phyloP scores from a whole-genome alignment of 2,113 vertebrate species.

The Bagarius yarrelli region DNA sequence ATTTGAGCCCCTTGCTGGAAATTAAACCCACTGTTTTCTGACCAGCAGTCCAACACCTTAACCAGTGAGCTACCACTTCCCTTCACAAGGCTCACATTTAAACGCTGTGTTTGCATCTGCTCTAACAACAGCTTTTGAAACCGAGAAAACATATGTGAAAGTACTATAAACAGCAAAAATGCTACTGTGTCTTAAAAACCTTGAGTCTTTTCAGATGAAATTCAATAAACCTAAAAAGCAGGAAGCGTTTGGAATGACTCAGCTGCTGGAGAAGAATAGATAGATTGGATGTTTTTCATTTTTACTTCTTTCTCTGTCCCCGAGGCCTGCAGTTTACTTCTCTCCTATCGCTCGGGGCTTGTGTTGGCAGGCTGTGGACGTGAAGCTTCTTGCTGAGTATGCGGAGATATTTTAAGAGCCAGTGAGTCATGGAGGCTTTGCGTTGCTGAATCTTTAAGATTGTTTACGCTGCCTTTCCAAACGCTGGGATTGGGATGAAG shows the following conservation, averaged over 20 bases:
- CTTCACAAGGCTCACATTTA: too few species aligned
- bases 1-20: too few species aligned
- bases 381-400: constrained; percentile 41
- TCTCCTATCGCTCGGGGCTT: constrained; percentile 15
- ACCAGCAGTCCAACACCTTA: too few species aligned
- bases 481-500: neutral
- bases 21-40: too few species aligned
- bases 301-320: neutral
- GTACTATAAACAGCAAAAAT: neutral
- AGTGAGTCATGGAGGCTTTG: constrained; percentile 34
- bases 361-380: constrained; percentile 17
- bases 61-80: too few species aligned
- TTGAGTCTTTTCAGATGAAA: neutral
- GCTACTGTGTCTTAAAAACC: neutral
- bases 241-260: constrained; percentile 14
- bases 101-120: neutral
- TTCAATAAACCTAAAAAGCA: constrained; percentile 1
- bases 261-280: constrained; percentile 1
- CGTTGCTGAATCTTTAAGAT: constrained; percentile 32
- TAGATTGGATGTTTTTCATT: constrained; percentile 27
- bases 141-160: neutral
- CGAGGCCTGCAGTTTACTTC: constrained; percentile 3
- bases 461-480: neutral
- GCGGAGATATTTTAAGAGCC: constrained; percentile 42
- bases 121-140: neutral